Evolutionary conservation across 2,888 invertebrate species (phyloP).

Genomic region (Trachelus stipa): DNA sequence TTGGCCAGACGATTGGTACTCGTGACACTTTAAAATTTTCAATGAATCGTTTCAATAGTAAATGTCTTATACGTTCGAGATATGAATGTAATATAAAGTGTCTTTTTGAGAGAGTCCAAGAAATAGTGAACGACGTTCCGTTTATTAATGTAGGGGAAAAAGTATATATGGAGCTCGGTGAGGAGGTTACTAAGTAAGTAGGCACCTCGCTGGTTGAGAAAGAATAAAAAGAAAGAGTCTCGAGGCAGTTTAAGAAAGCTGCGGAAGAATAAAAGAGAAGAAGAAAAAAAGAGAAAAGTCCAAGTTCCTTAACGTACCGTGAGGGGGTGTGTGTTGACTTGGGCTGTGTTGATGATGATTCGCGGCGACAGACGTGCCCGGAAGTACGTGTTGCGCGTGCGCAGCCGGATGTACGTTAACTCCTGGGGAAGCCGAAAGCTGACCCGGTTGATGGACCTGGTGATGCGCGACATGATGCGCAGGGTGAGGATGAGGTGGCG

Average conservation of each 20-base stretch:
- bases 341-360: slow-evolving; percentile 64
- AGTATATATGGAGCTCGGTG: too few species aligned
- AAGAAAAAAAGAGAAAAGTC: not conserved
- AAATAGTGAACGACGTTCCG: not conserved
- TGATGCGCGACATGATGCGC: slow-evolving; percentile 67
- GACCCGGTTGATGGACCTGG: slow-evolving; percentile 66
- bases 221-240: slow-evolving; percentile 7
- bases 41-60: not conserved
- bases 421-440: slow-evolving; percentile 58
- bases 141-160: too few species aligned
- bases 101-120: not conserved
- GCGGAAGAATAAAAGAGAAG: not conserved
- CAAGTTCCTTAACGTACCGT: slow-evolving; percentile 50
- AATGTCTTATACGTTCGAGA: not conserved
- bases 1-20: not conserved
- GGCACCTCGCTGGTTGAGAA: slow-evolving; percentile 12
- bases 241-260: not conserved
- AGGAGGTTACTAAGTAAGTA: not conserved
- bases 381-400: slow-evolving; percentile 59
- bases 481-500: slow-evolving; percentile 72
- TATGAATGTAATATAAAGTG: not conserved
- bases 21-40: not conserved
- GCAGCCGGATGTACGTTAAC: slow-evolving; percentile 58
- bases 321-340: slow-evolving; percentile 59
- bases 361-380: slow-evolving; percentile 53